Base-by-base conservation (phyloP, 2,888 invertebrate genomes). In the Trichogramma evanescens region DNA sequence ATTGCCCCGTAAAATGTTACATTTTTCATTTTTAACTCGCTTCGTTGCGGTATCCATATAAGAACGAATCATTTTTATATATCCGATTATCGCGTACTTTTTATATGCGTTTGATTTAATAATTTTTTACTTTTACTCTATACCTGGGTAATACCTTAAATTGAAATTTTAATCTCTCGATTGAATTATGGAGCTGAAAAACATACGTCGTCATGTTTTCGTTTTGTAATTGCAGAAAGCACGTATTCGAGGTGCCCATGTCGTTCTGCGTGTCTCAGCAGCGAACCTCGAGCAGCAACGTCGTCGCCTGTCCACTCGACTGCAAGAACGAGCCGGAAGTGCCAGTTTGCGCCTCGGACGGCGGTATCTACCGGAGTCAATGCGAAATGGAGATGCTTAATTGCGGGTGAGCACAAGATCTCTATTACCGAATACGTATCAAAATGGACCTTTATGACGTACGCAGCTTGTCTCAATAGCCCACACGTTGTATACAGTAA, bases 171-270 rank as follows among this genome's bases (percentile, higher is more conserved):
- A 26, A 26, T 26, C 26, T 26, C 26, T 26, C 26, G 26, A 26
- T 26, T 26, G 26, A 26, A 26, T 26, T 26, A 26, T 26, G 2
- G 2, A 26, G 26, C 26, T 26, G 26, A 26, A 26, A 26, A 26
- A 26, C 26, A 41, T 50, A 26, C 50, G 2, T 26, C 9, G 10
- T 9, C 44, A 48, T 44, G 39, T 43, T 43, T 26, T 26, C 26
- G 26, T 54, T 45, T 54, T 58, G 6, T 48, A 8, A 45, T 81
- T 80, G 42, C 79, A 91, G 91, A 49, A 93, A 93, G 76, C 93
- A 93, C 78, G 91, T 94, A 7, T 94, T 93, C 75, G 93, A 93
- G 80, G 92, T 93, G 9, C 93, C 93, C 0, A 89, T 93, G 84
- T 89, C 93, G 8, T 92, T 89, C 79, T 93, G 93, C 76, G 85